Base-by-base conservation (phyloP, 2,797 vertebrate genomes). In the Sebastes kiyomatsui region DNA sequence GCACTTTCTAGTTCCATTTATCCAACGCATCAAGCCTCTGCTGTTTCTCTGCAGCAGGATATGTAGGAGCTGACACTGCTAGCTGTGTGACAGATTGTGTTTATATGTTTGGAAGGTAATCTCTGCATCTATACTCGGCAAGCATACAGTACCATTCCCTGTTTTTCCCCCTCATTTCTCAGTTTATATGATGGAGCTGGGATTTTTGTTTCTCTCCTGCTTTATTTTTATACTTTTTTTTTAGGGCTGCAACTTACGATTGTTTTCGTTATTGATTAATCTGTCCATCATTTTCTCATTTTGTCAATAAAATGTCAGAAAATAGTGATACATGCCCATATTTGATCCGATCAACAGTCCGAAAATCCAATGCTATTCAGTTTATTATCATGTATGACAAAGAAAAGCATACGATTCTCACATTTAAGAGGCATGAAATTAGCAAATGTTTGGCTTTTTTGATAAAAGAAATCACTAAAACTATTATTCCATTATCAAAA, bases 31-130 rank as follows among this genome's bases (percentile, higher is more conserved):
- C 9, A 14, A 59, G 75, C n/a, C 10, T 67, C 67, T 66, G 56
- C 75, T 56, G 67, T 30, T 55, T 23, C 52, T 74, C 52, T 25
- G n/a, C 76, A 13, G 75, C 25, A 68, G 60, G 61, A 81, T 79
- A 52, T 62, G 75, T 77, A 25, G 38, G 67, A 22, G 72, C 49
- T 66, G 76, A 80, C 46, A n/a, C 69, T 4, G 77, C 55, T 42
- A 46, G 65, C 84, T 74, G 67, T 18, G 62, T 52, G 75, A 70
- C 83, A 86, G 75, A 80, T 79, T 84, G 79, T 78, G 78, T 87
- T 85, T 79, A 42, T 70, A 59, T 67, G 67, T 68, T 68, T 46
- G 67, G 72, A 42, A 56, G 22, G 32, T 71, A 71, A 75, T 65
- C 54, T 70, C 49, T 66, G 58, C 68, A 68, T 75, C 32, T 71